phyloP scores from a whole-genome alignment of 2,113 vertebrate species.

The Peromyscus leucopus region DNA sequence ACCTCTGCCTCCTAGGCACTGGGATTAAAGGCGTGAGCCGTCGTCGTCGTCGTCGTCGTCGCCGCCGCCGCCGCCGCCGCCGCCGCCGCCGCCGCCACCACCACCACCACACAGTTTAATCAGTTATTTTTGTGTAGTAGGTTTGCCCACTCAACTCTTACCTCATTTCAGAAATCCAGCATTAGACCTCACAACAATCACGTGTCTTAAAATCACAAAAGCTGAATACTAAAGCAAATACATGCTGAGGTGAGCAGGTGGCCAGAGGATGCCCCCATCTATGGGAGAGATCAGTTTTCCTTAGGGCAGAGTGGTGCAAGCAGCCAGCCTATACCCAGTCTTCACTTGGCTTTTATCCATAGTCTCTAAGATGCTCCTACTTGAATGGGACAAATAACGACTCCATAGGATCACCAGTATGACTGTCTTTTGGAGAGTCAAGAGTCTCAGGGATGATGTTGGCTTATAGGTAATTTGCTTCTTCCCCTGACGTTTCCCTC shows the following conservation, averaged over 20 bases:
- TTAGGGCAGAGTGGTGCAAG: not conserved
- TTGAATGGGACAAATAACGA: not conserved
- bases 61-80: too few relatives aligned
- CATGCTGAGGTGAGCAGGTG: not conserved
- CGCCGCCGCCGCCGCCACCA: too few relatives aligned
- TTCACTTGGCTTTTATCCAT: not conserved
- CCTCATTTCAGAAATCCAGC: slow-evolving; percentile 30
- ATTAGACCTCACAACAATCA: not conserved
- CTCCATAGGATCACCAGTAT: not conserved
- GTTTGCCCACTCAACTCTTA: not conserved
- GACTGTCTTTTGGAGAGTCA: not conserved
- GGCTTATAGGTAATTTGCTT: not conserved
- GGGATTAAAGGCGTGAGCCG: too few relatives aligned
- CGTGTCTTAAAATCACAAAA: not conserved
- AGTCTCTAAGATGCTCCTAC: not conserved
- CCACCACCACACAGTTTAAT: not conserved
- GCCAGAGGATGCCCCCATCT: not conserved
- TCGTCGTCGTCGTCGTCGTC: too few relatives aligned
- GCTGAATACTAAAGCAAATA: not conserved
- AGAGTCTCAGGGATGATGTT: not conserved
- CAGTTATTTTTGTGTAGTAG: not conserved
- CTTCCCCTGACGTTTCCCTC: not conserved
- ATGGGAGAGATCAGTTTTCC: not conserved
- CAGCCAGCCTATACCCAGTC: not conserved
- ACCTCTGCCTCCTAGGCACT: too few relatives aligned